Percentiles rank a stretch among this genome's conserved stretches.
Evolutionary conservation across 2,888 invertebrate genomes (phyloP).

Genomic region (Erebia ligea): DNA sequence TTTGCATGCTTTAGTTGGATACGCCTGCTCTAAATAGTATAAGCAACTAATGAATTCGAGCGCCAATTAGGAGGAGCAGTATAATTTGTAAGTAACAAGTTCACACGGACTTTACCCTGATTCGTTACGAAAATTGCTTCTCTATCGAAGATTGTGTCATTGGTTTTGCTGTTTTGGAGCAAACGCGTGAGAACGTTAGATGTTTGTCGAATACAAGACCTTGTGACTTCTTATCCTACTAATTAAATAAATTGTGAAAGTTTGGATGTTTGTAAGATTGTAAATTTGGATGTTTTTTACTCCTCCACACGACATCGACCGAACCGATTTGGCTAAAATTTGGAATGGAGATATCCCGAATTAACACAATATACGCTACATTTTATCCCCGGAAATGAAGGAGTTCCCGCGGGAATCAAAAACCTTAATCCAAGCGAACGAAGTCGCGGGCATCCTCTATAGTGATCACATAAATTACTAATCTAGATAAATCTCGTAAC

Average conservation of each 20-base stretch:
- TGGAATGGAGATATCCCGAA: too few relatives aligned
- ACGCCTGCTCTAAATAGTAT: conserved; percentile 7
- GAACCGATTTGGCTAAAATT: too few relatives aligned
- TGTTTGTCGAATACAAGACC: not conserved
- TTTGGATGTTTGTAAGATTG: too few relatives aligned
- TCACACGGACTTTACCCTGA: conserved; percentile 40
- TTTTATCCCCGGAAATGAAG: too few relatives aligned
- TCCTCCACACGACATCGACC: too few relatives aligned
- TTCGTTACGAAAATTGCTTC: conserved; percentile 33
- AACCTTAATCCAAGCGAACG: too few relatives aligned
- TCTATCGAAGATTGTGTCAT: conserved; percentile 6
- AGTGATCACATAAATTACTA: not conserved
- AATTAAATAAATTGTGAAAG: too few relatives aligned
- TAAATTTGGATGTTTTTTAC: too few relatives aligned
- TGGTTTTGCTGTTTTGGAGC: conserved; percentile 8
- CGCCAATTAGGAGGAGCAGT: conserved; percentile 59
- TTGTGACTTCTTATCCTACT: not conserved
- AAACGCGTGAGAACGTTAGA: conserved; percentile 3
- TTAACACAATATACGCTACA: too few relatives aligned
- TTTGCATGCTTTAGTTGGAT: conserved; percentile 1
- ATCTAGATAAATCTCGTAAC: not conserved
- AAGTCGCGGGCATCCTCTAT: too few relatives aligned
- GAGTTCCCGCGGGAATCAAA: too few relatives aligned
- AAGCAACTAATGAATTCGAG: conserved; percentile 46
- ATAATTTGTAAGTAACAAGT: conserved; percentile 54